Percentiles rank a stretch among this genome's conserved stretches.
These are phyloP conservation scores for Magallana angulata DNA, from an alignment of 1,140 invertebrate species.

Conservation along the genomic window DNA sequence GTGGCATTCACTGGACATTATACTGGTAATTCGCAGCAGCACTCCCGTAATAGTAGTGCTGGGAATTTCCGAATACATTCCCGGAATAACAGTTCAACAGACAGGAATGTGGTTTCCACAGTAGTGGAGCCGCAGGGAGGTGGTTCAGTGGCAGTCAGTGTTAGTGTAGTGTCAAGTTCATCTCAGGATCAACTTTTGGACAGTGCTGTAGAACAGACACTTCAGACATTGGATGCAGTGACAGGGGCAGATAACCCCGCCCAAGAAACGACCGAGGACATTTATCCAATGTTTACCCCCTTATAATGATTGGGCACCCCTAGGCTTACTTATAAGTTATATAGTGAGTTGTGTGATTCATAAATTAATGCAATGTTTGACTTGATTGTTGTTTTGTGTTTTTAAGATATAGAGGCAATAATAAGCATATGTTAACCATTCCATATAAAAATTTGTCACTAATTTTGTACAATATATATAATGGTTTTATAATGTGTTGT, in stretches of 20 bases:
- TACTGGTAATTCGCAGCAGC: slow-evolving; percentile 25
- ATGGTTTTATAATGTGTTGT: background rate
- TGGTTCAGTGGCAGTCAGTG: slow-evolving; percentile 37
- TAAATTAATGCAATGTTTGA: background rate
- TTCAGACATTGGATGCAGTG: slow-evolving; percentile 50
- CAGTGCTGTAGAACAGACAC: slow-evolving; percentile 47
- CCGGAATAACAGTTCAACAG: background rate
- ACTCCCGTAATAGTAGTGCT: slow-evolving; percentile 45
- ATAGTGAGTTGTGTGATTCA: background rate
- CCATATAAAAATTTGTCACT: background rate
- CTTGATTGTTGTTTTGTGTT: background rate
- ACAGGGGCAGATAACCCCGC: slow-evolving; percentile 9
- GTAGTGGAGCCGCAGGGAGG: slow-evolving; percentile 26
- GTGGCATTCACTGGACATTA: slow-evolving; percentile 62
- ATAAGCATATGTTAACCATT: background rate
- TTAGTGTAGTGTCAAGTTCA: slow-evolving; percentile 27
- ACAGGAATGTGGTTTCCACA: background rate
- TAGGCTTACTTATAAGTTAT: background rate
- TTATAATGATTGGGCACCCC: slow-evolving; percentile 41
- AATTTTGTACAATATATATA: background rate
- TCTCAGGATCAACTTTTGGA: slow-evolving; percentile 45
- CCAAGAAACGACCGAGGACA: slow-evolving; percentile 35
- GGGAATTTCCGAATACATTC: slow-evolving; percentile 36
- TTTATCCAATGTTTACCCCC: slow-evolving; percentile 55
- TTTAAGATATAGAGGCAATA: background rate